These are phyloP conservation scores for Osmoderma eremita DNA, from an alignment of 2,888 invertebrate genomes.

Conservation along the genomic window DNA sequence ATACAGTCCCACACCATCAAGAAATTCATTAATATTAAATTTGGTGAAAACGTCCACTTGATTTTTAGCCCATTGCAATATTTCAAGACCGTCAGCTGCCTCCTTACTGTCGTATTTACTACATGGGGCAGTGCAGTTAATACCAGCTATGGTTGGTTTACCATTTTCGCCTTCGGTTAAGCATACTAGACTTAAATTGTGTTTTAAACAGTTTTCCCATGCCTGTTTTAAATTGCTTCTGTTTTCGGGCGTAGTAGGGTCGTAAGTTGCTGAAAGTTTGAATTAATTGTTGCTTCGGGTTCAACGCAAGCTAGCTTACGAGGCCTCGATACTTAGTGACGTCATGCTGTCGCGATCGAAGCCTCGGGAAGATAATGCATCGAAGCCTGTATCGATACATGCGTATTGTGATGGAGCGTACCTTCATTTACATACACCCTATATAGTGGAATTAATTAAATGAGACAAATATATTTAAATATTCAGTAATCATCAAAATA, in stretches of 20 bases:
- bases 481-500: too few species aligned
- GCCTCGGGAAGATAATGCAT: too few species aligned
- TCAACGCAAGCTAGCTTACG: too few species aligned
- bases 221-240: neutral
- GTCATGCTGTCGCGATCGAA: too few species aligned
- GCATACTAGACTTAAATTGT: slow-evolving; percentile 58
- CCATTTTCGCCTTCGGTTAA: slow-evolving; percentile 57
- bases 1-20: slow-evolving; percentile 54
- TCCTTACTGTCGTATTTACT: slow-evolving; percentile 6
- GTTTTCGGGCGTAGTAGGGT: too few species aligned
- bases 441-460: too few species aligned
- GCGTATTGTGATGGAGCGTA: too few species aligned
- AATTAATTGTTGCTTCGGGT: neutral
- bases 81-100: neutral
- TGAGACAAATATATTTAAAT: too few species aligned
- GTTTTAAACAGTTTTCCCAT: slow-evolving; percentile 49
- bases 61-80: slow-evolving; percentile 23
- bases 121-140: slow-evolving; percentile 53
- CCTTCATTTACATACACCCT: too few species aligned
- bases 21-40: slow-evolving; percentile 23
- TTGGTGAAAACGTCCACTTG: slow-evolving; percentile 23
- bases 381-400: too few species aligned
- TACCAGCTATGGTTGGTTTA: slow-evolving; percentile 58
- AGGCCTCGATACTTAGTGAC: too few species aligned
- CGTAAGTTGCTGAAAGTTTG: neutral